Conservation (phyloP, 2,113 vertebrate genomes). For the Muntiacus reevesi region DNA sequence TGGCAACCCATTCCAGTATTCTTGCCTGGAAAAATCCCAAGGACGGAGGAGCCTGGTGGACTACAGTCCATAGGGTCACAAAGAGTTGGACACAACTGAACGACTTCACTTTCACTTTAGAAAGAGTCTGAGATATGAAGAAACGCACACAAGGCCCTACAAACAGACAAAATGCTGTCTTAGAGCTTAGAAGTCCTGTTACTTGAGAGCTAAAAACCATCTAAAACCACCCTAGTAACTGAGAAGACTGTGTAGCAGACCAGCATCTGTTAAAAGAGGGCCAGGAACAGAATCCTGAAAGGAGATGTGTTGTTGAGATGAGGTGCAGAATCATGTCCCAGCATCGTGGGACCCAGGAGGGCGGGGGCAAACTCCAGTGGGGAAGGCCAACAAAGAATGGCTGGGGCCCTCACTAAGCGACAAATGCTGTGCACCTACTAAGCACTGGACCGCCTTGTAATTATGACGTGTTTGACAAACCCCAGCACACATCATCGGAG, state of each 20-base stretch:
- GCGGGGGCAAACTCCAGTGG: background rate
- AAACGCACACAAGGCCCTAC: background rate
- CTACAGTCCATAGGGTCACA: background rate
- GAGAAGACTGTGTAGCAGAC: background rate
- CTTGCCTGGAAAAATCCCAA: background rate
- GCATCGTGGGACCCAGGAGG: background rate
- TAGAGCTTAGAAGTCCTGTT: background rate
- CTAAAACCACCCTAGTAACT: background rate
- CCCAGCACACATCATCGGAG: too few species aligned
- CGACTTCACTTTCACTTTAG: background rate
- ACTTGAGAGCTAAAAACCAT: background rate
- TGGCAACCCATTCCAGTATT: background rate
- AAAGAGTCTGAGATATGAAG: too few species aligned
- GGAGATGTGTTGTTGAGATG: rapidly evolving
- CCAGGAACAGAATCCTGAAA: background rate
- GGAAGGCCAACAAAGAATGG: background rate
- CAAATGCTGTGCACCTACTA: background rate
- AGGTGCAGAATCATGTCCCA: background rate
- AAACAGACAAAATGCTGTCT: background rate
- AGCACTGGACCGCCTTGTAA: background rate
- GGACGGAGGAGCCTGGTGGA: background rate
- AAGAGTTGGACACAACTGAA: background rate
- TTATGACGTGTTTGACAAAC: background rate
- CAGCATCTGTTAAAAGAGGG: background rate
- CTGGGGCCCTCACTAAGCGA: background rate